Evolutionary conservation across 2,888 invertebrate species (phyloP).

Genomic region (Polymixis flavicincta): DNA sequence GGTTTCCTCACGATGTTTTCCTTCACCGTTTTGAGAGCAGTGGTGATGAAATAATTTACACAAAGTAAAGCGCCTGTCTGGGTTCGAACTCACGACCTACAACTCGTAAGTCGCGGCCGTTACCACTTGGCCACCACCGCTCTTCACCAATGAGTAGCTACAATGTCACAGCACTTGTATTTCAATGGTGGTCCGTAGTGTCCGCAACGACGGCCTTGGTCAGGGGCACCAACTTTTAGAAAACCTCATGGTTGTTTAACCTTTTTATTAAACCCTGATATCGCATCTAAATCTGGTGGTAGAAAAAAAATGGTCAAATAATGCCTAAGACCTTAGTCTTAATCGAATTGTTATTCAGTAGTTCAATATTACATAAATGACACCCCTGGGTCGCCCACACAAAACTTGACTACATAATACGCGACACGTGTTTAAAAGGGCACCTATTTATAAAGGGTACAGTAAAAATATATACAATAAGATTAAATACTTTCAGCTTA

Average conservation of each 20-base stretch:
- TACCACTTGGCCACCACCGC: no score
- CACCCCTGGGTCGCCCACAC: constrained; percentile 4
- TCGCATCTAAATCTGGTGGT: not conserved
- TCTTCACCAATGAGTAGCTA: no score
- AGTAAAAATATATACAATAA: not conserved
- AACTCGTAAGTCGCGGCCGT: no score
- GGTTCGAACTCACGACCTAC: no score
- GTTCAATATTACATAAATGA: not conserved
- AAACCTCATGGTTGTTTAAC: not conserved
- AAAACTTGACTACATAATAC: not conserved
- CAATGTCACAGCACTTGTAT: no score
- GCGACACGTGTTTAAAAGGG: constrained; percentile 8
- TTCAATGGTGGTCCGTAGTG: no score
- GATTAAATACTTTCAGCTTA: not conserved
- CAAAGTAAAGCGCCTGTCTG: no score
- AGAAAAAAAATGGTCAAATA: not conserved
- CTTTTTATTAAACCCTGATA: not conserved
- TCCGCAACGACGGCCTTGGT: no score
- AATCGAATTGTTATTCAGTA: not conserved
- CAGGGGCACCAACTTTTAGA: not conserved
- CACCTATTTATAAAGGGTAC: constrained; percentile 6
- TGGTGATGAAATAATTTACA: no score
- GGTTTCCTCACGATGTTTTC: no score
- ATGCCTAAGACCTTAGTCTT: not conserved
- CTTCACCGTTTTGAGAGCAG: no score